Base-by-base conservation (phyloP, 1,140 invertebrate species). In the Lepidostoma basale region DNA sequence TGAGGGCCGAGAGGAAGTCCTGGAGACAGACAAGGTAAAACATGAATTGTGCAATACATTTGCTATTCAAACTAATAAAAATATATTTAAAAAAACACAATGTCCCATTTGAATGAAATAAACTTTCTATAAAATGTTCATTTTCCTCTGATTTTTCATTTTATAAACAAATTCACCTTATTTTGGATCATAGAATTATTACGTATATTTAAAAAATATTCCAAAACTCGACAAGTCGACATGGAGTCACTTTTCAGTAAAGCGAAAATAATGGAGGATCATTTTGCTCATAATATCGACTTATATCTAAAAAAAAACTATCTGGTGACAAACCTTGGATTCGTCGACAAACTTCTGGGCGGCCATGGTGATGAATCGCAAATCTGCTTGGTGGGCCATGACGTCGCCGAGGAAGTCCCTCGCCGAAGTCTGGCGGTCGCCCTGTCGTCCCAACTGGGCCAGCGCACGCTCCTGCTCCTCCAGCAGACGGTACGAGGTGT, bases 301-400 rank as follows among this genome's bases (percentile, higher is more conserved):
- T n/a, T n/a, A n/a, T n/a, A n/a, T n/a, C n/a, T n/a, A n/a, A n/a
- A n/a, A n/a, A n/a, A n/a, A n/a, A n/a, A n/a, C n/a, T n/a, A n/a
- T n/a, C n/a, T n/a, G n/a, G n/a, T n/a, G n/a, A n/a, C n/a, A n/a
- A 77, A 89, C 88, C 81, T 95, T 96, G 75, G 93, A 93, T 78
- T 97, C 94, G 75, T 97, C 94, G 33, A 96, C 88, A 79, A 97
- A 98, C 79, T 97, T 97, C 81, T 97, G 94, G 0, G 93, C 94
- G 0, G 93, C 89, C 90, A 98, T 96, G 1, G 94, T 95, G 63
- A 97, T 95, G 77, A 97, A 98, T 22, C 95, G 85, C 1, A 97
- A 81, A 81, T 98, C 96, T 1, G 94, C 96, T 79, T 97, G 94
- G 76, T 97, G 95, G 1, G 94, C 91, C 73, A 97, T 95, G 0